Base-by-base conservation (phyloP, 2,888 invertebrate species). In the Baccha elongata region DNA sequence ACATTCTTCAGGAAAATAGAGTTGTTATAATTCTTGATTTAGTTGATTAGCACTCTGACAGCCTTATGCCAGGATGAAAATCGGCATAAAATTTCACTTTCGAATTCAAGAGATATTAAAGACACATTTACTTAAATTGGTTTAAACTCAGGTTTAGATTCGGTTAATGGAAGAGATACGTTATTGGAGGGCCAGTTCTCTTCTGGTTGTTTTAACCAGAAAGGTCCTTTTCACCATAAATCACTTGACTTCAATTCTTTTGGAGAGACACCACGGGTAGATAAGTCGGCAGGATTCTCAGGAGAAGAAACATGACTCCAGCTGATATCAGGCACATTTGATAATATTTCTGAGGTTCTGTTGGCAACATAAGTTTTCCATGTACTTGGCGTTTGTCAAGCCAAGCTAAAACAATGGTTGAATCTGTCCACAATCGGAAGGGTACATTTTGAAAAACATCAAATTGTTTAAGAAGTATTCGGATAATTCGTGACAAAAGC, bases 291-390 rank as follows among this genome's bases (percentile, higher is more conserved):
- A 10, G 35, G 44, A 6, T 62, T 62, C 2, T 19, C 23, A n/a
- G 35, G 15, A 3, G 48, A 65, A 3, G 23, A 15, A 17, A 50
- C 17, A 11, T 64, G 64, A 23, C 4, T 10, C 64, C 48, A 64
- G 2, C 11, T 37, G 5, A 17, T 6, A 7, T 10, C 1, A 3
- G 21, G 3, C 10, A 50, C 23, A 23, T 64, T 48, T 3, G 13
- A 23, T 37, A 37, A 17, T 0, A 67, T 67, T n/a, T 50, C 65
- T 4, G 79, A 15, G 0, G 48, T 44, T 35, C 84, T 11, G 42
- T 78, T 74, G 8, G 80, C 80, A 0, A 80, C 67, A 19, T 67
- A 84, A 0, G 67, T 74, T 48, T 81, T 74, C 74, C 68, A 71
- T n/a, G 40, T 11, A n/a, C 23, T 23, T 3, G 58, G 40, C 11